phyloP scores from a whole-genome alignment of 2,888 invertebrate species.

The Melangyna quadrimaculata region DNA sequence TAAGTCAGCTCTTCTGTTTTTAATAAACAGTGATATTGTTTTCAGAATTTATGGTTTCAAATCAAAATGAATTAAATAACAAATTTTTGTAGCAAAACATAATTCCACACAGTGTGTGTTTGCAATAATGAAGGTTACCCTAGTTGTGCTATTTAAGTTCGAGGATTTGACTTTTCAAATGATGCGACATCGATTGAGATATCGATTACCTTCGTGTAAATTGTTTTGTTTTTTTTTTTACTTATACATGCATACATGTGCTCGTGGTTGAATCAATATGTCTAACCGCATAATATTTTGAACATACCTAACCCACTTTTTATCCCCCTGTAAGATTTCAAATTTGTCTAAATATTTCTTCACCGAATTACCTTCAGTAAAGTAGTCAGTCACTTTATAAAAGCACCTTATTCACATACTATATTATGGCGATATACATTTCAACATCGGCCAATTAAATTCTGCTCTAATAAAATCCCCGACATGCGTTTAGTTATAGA shows the following conservation, averaged over 20 bases:
- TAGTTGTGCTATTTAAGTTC: not conserved
- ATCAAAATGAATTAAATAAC: not conserved
- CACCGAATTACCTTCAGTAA: not conserved
- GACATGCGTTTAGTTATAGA: constrained; percentile 11
- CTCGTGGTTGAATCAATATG: too few relatives aligned
- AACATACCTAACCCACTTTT: not conserved
- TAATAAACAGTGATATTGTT: not conserved
- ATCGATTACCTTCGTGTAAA: not conserved
- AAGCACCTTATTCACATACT: not conserved
- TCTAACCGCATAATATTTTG: not conserved
- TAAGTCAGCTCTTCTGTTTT: not conserved
- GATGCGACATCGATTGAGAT: not conserved
- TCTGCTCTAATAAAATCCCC: constrained; percentile 55
- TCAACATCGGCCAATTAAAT: constrained; percentile 44
- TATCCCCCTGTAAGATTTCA: not conserved
- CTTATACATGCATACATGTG: too few relatives aligned
- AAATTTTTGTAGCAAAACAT: too few relatives aligned
- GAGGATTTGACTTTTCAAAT: not conserved
- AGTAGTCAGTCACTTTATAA: not conserved
- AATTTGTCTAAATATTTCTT: not conserved
- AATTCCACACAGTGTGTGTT: not conserved
- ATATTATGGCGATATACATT: constrained; percentile 5
- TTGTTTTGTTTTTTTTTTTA: not conserved
- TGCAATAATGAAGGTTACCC: not conserved
- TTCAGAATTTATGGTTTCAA: not conserved